Evolutionary conservation across 2,888 invertebrate species (phyloP).

Genomic region (Bombylius discolor): DNA sequence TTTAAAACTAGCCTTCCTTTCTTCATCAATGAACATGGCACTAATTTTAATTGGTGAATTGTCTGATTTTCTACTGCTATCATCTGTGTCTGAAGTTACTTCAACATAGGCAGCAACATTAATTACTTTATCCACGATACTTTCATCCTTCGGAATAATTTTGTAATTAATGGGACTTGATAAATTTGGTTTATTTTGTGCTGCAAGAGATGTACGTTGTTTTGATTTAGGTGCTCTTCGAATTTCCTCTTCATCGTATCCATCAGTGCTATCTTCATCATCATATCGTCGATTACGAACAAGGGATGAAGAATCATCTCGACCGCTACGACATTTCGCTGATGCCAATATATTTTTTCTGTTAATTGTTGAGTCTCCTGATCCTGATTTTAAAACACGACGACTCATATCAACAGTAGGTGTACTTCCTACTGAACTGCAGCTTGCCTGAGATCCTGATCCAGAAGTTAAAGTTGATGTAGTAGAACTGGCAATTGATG

Average conservation of each 20-base stretch:
- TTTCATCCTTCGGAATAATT: conserved; percentile 25
- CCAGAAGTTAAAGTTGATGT: conserved; percentile 61
- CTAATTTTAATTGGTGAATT: conserved; percentile 32
- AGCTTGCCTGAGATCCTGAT: conserved; percentile 60
- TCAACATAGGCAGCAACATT: conserved; percentile 36
- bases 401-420: conserved; percentile 49
- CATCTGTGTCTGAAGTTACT: conserved; percentile 35
- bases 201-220: conserved; percentile 20
- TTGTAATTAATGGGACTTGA: conserved; percentile 26
- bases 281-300: conserved; percentile 47
- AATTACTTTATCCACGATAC: conserved; percentile 33
- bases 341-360: conserved; percentile 77
- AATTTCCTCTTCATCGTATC: conserved; percentile 32
- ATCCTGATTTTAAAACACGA: conserved; percentile 62
- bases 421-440: conserved; percentile 50
- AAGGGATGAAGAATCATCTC: conserved; percentile 58
- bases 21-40: conserved; percentile 37
- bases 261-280: conserved; percentile 44
- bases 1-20: conserved; percentile 36
- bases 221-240: conserved; percentile 37
- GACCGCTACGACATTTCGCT: conserved; percentile 71
- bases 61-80: conserved; percentile 35
- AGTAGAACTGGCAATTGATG: conserved; percentile 54
- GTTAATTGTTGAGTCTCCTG: conserved; percentile 61
- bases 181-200: conserved; percentile 18